Conservation (phyloP, 2,797 vertebrate genomes). For the Falco cherrug region DNA sequence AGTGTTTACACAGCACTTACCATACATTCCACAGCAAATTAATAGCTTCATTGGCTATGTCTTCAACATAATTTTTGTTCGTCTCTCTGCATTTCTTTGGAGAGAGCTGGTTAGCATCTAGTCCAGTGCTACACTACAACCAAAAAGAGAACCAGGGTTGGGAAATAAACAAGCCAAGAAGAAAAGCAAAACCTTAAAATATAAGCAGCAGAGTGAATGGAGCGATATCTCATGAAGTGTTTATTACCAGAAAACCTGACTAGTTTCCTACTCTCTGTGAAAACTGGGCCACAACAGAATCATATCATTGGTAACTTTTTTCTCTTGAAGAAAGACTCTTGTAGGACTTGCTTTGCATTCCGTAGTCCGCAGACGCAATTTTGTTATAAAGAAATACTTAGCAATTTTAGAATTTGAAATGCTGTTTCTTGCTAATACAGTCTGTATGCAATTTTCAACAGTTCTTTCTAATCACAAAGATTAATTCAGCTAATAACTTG, state of each 20-base stretch:
- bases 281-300: background rate
- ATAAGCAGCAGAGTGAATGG: background rate
- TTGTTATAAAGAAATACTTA: background rate
- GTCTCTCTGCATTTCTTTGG: conserved; percentile 70
- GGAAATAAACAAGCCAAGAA: conserved; percentile 6
- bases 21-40: conserved; percentile 97
- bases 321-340: background rate
- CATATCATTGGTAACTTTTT: background rate
- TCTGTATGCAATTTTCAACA: background rate
- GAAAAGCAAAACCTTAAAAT: background rate
- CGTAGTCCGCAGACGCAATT: background rate
- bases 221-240: background rate
- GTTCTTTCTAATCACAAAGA: background rate
- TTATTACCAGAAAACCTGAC: background rate
- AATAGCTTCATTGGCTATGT: conserved; percentile 90
- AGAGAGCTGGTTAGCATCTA: conserved; percentile 76
- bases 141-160: background rate
- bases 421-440: background rate
- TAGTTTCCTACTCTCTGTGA: background rate
- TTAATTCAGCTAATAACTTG: background rate
- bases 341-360: background rate
- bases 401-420: background rate
- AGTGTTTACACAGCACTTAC: conserved; percentile 75
- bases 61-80: conserved; percentile 82
- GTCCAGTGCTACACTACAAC: conserved; percentile 85